Evolutionary conservation across 35 echinoderm and acorn worm genomes (phyloP).

Genomic region (Lytechinus variegatus): DNA sequence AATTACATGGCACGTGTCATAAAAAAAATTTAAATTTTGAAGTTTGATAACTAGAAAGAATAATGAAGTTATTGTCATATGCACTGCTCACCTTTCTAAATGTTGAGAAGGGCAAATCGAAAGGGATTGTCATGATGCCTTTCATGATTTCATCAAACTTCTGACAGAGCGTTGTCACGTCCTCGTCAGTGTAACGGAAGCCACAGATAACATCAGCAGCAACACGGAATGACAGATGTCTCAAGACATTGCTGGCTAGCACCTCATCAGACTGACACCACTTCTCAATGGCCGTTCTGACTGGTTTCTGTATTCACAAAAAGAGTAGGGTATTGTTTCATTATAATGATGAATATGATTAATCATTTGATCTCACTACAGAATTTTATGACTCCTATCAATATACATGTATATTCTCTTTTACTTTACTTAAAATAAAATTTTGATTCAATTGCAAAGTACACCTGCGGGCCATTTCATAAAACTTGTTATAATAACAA

Average conservation of each 20-base stretch:
- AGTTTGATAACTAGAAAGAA: not conserved
- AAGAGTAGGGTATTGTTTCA: not conserved
- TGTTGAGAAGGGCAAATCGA: slow-evolving; percentile 74
- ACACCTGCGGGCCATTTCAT: no score
- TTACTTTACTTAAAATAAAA: no score
- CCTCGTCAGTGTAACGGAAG: slow-evolving; percentile 69
- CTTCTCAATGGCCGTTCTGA: slow-evolving; percentile 53
- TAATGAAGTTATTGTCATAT: not conserved
- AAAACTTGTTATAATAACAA: no score
- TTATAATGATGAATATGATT: no score
- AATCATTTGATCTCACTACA: no score
- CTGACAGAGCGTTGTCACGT: slow-evolving; percentile 51
- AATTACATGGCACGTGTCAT: no score
- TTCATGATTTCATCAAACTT: slow-evolving; percentile 74
- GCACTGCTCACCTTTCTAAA: slow-evolving; percentile 74
- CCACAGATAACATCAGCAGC: slow-evolving; percentile 82
- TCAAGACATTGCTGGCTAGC: slow-evolving; percentile 46
- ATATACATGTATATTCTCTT: no score
- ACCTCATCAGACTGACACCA: slow-evolving; percentile 65
- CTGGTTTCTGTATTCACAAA: slow-evolving; percentile 21
- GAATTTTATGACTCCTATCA: no score
- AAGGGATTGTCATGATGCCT: slow-evolving; percentile 80
- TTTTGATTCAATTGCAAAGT: no score
- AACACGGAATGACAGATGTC: slow-evolving; percentile 73
- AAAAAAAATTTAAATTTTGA: no score